phyloP scores from a whole-genome alignment of 2,888 invertebrate genomes.

The Tineola bisselliella region DNA sequence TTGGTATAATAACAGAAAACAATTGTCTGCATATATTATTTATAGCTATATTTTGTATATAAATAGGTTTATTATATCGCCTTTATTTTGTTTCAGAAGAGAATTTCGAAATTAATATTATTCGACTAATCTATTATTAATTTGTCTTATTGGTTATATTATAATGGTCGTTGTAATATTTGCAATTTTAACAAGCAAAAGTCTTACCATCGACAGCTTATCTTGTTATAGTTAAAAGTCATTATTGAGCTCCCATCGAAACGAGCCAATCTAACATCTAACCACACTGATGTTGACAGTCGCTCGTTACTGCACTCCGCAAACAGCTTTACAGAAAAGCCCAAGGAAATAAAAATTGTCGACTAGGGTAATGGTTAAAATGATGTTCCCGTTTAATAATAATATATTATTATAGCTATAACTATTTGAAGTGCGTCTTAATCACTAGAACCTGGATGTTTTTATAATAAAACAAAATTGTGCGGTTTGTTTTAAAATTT shows the following conservation, averaged over 20 bases:
- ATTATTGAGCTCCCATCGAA: background rate
- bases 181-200: background rate
- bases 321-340: slow-evolving; percentile 15
- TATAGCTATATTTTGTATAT: too few species aligned
- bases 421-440: too few species aligned
- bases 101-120: too few species aligned
- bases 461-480: too few species aligned
- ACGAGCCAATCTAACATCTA: background rate
- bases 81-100: too few species aligned
- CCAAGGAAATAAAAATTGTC: slow-evolving; percentile 39
- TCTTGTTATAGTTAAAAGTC: background rate
- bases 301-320: slow-evolving; percentile 16
- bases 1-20: background rate
- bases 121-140: too few species aligned
- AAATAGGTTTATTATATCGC: too few species aligned
- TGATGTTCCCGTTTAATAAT: background rate
- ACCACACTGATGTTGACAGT: slow-evolving; percentile 15
- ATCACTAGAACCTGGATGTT: too few species aligned
- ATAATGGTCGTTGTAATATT: too few species aligned
- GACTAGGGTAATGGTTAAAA: background rate
- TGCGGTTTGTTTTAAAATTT: too few species aligned
- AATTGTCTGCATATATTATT: background rate
- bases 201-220: background rate
- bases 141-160: too few species aligned
- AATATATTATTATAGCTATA: too few species aligned